phyloP scores from a whole-genome alignment of 92 coral and sea anemone genomes.

The Parazoanthus swiftii region DNA sequence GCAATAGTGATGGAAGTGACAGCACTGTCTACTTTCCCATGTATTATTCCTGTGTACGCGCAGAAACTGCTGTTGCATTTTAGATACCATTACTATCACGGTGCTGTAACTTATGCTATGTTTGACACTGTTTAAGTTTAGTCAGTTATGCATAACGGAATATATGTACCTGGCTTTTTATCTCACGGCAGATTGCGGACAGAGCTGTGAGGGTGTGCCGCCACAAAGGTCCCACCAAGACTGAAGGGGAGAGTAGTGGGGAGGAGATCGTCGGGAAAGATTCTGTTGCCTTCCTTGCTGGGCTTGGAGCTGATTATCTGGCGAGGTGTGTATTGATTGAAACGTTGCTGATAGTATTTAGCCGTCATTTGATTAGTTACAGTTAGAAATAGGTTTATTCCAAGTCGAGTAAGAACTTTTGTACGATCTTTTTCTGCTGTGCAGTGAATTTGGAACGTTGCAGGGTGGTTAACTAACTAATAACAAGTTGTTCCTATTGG shows the following conservation, averaged over 20 bases:
- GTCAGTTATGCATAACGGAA: no score
- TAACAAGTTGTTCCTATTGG: not conserved
- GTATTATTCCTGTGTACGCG: no score
- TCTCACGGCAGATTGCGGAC: slow-evolving; percentile 34
- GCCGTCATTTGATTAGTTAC: not conserved
- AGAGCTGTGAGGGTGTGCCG: slow-evolving; percentile 17
- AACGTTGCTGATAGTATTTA: not conserved
- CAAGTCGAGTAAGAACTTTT: no score
- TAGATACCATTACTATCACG: not conserved
- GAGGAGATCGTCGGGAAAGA: slow-evolving; percentile 64
- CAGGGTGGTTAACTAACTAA: not conserved
- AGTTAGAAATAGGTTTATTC: no score
- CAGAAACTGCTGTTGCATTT: no score
- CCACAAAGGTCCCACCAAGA: slow-evolving; percentile 35
- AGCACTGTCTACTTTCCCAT: no score
- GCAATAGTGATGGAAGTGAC: no score
- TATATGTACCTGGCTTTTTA: not conserved
- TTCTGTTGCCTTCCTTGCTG: slow-evolving; percentile 83
- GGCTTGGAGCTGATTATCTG: slow-evolving; percentile 97
- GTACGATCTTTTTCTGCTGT: not conserved
- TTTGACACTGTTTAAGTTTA: no score
- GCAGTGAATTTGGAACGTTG: not conserved
- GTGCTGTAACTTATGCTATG: not conserved
- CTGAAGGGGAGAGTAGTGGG: slow-evolving; percentile 49
- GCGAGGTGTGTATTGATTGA: slow-evolving; percentile 61